Percentiles rank a stretch among this genome's conserved stretches.
Conservation (phyloP, 2,797 vertebrate species). For the Pantherophis vulpinus region DNA sequence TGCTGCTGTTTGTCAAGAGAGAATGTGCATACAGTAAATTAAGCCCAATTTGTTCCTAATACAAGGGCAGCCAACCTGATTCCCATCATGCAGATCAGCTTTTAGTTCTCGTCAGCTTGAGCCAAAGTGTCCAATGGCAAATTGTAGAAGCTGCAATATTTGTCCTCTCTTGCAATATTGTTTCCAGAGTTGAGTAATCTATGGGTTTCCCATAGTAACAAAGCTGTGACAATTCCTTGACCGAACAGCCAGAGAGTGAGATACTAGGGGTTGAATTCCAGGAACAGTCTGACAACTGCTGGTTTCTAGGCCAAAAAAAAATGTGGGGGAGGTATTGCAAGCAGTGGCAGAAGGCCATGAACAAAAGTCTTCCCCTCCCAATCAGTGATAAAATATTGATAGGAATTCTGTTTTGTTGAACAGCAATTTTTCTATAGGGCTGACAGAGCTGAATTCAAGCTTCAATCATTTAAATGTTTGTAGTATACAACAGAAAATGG, state of each 20-base stretch:
- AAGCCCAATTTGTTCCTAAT: neutral
- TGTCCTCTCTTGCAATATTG: neutral
- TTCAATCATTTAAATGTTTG: slow-evolving; percentile 3
- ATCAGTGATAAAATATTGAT: slow-evolving; percentile 18
- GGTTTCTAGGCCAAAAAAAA: neutral
- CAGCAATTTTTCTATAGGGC: neutral
- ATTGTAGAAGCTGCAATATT: neutral
- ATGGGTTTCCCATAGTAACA: neutral
- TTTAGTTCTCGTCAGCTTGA: neutral
- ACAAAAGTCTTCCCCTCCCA: neutral
- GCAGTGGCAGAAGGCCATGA: neutral
- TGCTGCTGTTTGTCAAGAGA: neutral
- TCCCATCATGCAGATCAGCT: neutral
- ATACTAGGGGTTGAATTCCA: neutral
- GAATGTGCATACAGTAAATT: neutral
- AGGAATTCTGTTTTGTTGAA: neutral
- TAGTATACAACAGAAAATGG: neutral
- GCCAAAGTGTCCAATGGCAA: neutral
- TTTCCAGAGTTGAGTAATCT: neutral
- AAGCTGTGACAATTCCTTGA: neutral
- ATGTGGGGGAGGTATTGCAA: neutral
- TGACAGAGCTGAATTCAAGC: slow-evolving; percentile 15
- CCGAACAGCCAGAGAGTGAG: neutral
- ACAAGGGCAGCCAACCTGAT: neutral
- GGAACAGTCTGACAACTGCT: neutral